Evolutionary conservation across 2,113 vertebrate genomes (phyloP).

Genomic region (Hypocryptadius cinnamomeus): DNA sequence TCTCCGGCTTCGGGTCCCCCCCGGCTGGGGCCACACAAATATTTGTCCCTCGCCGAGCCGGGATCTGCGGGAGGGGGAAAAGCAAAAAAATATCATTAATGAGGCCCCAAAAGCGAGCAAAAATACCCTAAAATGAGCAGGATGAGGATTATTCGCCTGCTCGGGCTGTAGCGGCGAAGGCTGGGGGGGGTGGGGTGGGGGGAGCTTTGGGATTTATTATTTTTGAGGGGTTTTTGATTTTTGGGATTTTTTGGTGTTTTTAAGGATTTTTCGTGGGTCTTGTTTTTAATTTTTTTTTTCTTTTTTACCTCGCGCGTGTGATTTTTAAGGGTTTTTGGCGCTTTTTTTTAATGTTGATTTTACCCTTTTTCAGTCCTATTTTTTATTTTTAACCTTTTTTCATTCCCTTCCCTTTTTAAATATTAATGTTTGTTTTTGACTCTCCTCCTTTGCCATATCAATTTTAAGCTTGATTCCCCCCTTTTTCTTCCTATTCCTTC

Average conservation of each 20-base stretch:
- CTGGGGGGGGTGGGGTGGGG: not conserved
- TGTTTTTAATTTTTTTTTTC: not conserved
- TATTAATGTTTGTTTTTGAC: not conserved
- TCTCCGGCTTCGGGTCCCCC: not conserved
- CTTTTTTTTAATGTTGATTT: not conserved
- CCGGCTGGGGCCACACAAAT: not conserved
- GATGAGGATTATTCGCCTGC: not conserved
- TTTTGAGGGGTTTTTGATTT: too few relatives aligned
- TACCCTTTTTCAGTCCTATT: not conserved
- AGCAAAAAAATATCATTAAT: not conserved
- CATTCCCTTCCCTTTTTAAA: not conserved
- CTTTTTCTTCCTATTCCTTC: not conserved
- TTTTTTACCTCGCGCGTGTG: not conserved
- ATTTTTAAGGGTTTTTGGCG: not conserved
- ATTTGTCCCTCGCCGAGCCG: not conserved
- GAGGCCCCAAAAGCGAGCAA: not conserved
- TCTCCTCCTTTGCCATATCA: not conserved
- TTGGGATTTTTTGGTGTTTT: not conserved
- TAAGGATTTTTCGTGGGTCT: not conserved
- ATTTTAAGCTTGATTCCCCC: not conserved
- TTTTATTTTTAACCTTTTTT: not conserved
- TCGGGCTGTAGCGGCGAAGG: not conserved
- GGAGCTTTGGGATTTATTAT: too few relatives aligned
- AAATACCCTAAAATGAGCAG: not conserved
- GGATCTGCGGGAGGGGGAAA: not conserved